Evolutionary conservation across 53 echinoderm and acorn worm genomes (phyloP).

Genomic region (Paracentrotus lividus): DNA sequence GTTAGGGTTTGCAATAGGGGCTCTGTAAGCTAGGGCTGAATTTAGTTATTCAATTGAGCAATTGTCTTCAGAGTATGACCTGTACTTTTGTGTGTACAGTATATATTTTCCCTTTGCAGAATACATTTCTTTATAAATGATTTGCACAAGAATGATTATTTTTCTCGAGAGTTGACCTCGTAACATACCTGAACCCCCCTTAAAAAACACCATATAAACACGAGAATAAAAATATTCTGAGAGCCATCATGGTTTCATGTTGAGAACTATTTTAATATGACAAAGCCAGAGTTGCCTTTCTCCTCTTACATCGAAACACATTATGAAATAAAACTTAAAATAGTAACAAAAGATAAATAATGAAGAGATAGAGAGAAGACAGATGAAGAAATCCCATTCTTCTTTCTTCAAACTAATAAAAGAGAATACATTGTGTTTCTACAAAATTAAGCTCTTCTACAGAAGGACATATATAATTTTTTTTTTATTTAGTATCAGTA

Average conservation of each 20-base stretch:
- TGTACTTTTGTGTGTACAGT: too few species aligned
- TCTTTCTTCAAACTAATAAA: conserved; percentile 1
- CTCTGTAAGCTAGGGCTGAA: too few species aligned
- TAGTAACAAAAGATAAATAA: conserved; percentile 74
- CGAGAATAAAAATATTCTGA: background rate
- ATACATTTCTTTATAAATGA: too few species aligned
- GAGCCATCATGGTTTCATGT: conserved; percentile 15
- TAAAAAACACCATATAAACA: too few species aligned
- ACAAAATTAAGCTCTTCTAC: conserved; percentile 20
- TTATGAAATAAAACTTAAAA: conserved; percentile 68
- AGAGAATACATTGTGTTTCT: conserved; percentile 68
- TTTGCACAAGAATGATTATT: too few species aligned
- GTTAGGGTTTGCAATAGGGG: too few species aligned
- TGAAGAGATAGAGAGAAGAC: conserved; percentile 46
- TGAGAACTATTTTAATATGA: conserved; percentile 73
- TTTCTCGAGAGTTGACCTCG: too few species aligned
- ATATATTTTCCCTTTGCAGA: too few species aligned
- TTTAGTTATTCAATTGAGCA: too few species aligned
- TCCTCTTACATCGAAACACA: conserved; percentile 60
- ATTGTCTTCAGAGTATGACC: too few species aligned
- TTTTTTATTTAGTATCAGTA: conserved; percentile 41
- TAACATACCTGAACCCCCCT: too few species aligned
- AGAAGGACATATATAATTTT: conserved; percentile 57
- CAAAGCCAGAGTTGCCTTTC: conserved; percentile 73
- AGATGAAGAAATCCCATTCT: background rate